phyloP scores from a whole-genome alignment of 2,797 vertebrate species.

The Gymnopithys bicolor region DNA sequence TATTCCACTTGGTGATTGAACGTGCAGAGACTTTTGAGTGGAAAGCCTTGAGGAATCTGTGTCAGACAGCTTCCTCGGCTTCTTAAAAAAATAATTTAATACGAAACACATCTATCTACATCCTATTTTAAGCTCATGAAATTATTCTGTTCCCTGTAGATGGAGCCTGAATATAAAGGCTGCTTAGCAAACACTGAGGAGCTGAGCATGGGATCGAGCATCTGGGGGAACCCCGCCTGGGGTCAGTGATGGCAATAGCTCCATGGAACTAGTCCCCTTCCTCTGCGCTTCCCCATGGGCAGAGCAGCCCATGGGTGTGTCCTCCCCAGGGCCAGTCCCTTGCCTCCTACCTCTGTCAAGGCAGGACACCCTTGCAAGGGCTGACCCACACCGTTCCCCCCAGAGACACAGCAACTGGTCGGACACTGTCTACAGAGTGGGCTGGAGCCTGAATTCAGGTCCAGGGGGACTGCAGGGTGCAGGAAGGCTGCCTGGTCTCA shows the following conservation, averaged over 20 bases:
- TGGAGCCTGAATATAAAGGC: conserved; percentile 44
- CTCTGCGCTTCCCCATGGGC: background rate
- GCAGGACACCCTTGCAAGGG: background rate
- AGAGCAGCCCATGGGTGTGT: fast-evolving
- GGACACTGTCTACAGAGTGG: background rate
- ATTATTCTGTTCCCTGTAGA: conserved; percentile 51
- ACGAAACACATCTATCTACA: conserved; percentile 38
- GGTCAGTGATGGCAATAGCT: background rate
- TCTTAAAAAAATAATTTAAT: conserved; percentile 36
- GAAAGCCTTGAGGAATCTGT: conserved; percentile 46
- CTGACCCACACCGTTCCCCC: background rate
- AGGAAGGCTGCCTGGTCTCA: background rate
- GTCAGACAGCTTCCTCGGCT: conserved; percentile 36
- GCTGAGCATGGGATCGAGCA: background rate
- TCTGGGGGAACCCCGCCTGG: background rate
- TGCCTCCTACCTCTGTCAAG: background rate
- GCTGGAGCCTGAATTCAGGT: fast-evolving
- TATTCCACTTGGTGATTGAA: background rate
- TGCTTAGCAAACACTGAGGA: background rate
- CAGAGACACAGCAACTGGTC: background rate
- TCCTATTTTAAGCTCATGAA: conserved; percentile 65
- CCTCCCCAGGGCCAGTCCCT: background rate
- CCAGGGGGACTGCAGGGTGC: background rate
- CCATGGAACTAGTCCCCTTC: background rate
- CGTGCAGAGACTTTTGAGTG: background rate